Evolutionary conservation across 2,113 vertebrate species (phyloP).

Genomic region (Tonatia bakeri): DNA sequence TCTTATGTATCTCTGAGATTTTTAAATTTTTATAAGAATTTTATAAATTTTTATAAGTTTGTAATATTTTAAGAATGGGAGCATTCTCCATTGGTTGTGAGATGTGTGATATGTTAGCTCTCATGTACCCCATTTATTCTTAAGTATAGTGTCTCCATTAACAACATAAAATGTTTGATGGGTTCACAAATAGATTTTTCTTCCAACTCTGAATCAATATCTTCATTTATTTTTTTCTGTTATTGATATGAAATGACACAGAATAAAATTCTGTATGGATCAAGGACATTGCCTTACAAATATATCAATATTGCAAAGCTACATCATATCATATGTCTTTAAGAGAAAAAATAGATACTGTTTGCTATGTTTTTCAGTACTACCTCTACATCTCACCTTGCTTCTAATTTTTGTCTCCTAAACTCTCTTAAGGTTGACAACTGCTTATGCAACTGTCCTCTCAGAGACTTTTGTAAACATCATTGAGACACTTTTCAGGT

Average conservation of each 20-base stretch:
- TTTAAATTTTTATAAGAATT: background rate
- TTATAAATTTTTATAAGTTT: background rate
- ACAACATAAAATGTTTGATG: background rate
- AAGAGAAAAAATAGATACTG: background rate
- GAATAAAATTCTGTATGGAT: background rate
- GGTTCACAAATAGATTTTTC: background rate
- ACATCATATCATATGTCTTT: background rate
- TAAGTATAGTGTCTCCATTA: background rate
- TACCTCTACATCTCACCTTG: background rate
- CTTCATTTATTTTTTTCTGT: background rate
- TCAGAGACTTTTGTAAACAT: slow-evolving; percentile 50
- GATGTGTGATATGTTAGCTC: background rate
- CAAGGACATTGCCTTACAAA: background rate
- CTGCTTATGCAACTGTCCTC: slow-evolving; percentile 61
- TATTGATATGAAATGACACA: background rate
- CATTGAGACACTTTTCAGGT: slow-evolving; percentile 26
- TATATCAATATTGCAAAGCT: background rate
- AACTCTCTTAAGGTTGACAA: slow-evolving; percentile 27
- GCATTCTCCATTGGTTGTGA: background rate
- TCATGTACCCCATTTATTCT: background rate
- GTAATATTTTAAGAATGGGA: background rate
- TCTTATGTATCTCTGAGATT: background rate
- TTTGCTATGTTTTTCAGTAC: background rate
- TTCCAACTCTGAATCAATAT: background rate
- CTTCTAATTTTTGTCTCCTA: background rate